Percentiles rank a stretch among this genome's conserved stretches.
Conservation (phyloP, 2,797 vertebrate genomes). For the Champsocephalus gunnari region DNA sequence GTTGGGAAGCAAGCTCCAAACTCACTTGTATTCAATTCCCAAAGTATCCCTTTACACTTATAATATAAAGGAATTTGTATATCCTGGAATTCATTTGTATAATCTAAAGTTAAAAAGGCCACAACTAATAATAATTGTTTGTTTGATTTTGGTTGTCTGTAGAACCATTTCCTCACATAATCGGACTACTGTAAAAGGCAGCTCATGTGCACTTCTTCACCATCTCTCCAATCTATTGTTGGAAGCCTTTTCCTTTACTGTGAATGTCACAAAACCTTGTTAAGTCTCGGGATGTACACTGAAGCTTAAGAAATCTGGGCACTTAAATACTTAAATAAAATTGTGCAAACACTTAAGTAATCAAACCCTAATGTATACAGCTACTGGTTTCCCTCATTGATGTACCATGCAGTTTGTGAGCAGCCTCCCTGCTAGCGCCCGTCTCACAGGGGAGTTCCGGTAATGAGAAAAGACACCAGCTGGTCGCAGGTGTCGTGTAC, state of each 20-base stretch:
- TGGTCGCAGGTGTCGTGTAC: constrained; percentile 71
- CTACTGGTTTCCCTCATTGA: constrained; percentile 31
- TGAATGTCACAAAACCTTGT: neutral
- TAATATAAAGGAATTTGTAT: neutral
- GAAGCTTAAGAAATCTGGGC: neutral
- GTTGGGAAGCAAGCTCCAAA: constrained; percentile 4
- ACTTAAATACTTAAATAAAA: neutral
- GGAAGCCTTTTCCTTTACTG: neutral
- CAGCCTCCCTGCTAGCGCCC: constrained; percentile 19
- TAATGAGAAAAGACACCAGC: constrained; percentile 65
- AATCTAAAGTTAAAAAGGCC: neutral
- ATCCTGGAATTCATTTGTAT: neutral
- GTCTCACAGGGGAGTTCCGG: constrained; percentile 58
- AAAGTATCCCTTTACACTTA: neutral
- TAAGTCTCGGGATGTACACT: neutral
- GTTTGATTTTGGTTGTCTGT: neutral
- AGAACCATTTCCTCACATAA: neutral
- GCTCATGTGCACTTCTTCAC: neutral
- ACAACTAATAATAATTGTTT: too few species aligned
- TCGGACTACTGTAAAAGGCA: neutral
- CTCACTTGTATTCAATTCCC: neutral
- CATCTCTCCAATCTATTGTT: neutral
- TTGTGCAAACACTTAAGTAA: neutral
- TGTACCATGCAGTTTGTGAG: constrained; percentile 43
- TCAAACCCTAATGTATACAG: neutral